Evolutionary conservation across 1,140 invertebrate species (phyloP).

Genomic region (Sesamia nonagrioides): DNA sequence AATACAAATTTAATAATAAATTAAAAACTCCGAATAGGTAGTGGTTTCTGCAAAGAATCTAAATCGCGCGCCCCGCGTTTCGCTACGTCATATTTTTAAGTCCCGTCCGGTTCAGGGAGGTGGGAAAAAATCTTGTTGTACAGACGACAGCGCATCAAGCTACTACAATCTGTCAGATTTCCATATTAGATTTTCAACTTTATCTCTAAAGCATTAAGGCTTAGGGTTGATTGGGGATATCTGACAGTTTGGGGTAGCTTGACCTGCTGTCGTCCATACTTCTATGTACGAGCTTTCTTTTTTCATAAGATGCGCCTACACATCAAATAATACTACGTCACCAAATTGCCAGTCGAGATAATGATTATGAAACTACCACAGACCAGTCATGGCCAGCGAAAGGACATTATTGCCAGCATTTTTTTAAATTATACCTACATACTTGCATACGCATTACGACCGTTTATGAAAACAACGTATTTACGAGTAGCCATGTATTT

Average conservation of each 20-base stretch:
- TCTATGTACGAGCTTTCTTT: not conserved
- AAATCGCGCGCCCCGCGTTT: no score
- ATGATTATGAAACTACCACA: not conserved
- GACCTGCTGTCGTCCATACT: no score
- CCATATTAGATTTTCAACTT: no score
- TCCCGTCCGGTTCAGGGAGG: not conserved
- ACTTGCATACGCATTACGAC: not conserved
- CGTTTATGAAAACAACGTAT: not conserved
- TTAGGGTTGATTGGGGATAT: no score
- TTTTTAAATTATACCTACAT: constrained; percentile 3
- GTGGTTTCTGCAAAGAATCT: no score
- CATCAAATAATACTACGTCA: not conserved
- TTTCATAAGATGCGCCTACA: not conserved
- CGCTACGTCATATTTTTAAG: not conserved
- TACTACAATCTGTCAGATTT: no score
- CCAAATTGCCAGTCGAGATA: not conserved
- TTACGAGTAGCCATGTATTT: not conserved
- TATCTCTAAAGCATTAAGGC: no score
- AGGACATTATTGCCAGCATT: constrained; percentile 14
- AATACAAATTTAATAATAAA: no score
- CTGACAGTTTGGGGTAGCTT: no score
- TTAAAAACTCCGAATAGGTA: no score
- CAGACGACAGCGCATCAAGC: no score
- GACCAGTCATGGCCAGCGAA: not conserved
- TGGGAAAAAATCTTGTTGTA: not conserved